These are phyloP conservation scores for Phocoena sinus DNA, from an alignment of 2,113 vertebrate species.

Conservation along the genomic window DNA sequence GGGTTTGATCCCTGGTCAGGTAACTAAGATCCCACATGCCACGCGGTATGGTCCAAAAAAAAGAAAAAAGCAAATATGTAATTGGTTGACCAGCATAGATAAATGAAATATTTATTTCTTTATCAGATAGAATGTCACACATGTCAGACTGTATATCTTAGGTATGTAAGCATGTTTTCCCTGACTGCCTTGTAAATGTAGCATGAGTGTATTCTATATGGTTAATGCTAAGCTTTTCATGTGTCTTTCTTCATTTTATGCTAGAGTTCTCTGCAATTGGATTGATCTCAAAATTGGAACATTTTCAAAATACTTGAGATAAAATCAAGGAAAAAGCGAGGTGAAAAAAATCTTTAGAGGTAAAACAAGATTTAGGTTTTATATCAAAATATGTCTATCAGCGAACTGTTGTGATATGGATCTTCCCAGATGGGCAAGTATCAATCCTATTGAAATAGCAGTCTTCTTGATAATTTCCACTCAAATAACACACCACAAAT, in stretches of 20 bases:
- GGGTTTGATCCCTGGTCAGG: background rate
- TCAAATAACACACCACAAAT: background rate
- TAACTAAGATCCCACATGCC: background rate
- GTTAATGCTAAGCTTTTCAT: slow-evolving; percentile 50
- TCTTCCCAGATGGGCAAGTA: slow-evolving; percentile 44
- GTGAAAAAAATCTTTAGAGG: slow-evolving; percentile 56
- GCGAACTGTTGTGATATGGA: background rate
- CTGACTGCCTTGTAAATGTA: slow-evolving; percentile 12
- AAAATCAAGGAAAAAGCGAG: slow-evolving; percentile 59
- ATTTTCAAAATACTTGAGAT: slow-evolving; percentile 63
- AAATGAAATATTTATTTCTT: background rate
- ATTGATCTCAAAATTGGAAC: slow-evolving; percentile 58
- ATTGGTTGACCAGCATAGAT: background rate
- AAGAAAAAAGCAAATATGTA: background rate
- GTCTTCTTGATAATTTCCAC: slow-evolving; percentile 28
- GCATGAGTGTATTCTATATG: slow-evolving; percentile 23
- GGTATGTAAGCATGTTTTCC: slow-evolving; percentile 23
- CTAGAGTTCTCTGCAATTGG: slow-evolving; percentile 54
- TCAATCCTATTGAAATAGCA: slow-evolving; percentile 17
- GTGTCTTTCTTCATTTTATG: slow-evolving; percentile 60
- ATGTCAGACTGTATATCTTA: background rate
- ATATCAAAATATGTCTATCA: slow-evolving; percentile 57
- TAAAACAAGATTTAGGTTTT: slow-evolving; percentile 56
- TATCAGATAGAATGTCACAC: background rate
- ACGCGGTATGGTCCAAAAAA: background rate